Evolutionary conservation across 2,113 vertebrate species (phyloP).

Genomic region (Petrocephalus microphthalmus): DNA sequence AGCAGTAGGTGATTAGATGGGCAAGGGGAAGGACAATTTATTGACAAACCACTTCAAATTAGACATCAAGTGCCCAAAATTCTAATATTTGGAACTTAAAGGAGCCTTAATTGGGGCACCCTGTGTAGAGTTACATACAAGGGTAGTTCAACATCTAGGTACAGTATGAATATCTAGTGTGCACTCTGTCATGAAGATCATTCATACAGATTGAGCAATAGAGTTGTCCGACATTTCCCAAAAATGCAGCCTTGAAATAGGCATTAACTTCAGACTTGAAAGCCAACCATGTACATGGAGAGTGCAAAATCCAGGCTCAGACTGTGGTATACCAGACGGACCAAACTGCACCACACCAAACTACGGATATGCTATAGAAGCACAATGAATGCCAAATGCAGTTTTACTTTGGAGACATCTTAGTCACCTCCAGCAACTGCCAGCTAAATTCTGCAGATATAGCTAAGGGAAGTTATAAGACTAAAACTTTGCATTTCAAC

Average conservation of each 20-base stretch:
- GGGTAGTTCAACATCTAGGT: neutral
- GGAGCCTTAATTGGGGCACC: neutral
- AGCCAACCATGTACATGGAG: neutral
- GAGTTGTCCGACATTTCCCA: neutral
- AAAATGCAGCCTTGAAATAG: neutral
- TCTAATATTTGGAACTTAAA: neutral
- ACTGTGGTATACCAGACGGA: neutral
- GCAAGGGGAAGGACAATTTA: neutral
- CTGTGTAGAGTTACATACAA: neutral
- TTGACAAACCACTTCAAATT: neutral
- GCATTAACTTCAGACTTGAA: neutral
- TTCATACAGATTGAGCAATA: too few relatives aligned
- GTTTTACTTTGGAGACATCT: neutral
- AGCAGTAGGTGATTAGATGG: neutral
- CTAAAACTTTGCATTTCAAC: neutral
- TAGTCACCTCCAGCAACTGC: neutral
- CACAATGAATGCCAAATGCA: neutral
- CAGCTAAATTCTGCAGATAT: neutral
- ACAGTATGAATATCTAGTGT: neutral
- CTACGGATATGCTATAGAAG: neutral
- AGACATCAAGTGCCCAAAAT: neutral
- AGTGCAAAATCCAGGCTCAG: neutral
- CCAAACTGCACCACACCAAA: neutral
- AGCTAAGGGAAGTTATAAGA: neutral
- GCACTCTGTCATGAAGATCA: neutral